phyloP scores from a whole-genome alignment of 2,888 invertebrate species.

The Aphodius sticticus region DNA sequence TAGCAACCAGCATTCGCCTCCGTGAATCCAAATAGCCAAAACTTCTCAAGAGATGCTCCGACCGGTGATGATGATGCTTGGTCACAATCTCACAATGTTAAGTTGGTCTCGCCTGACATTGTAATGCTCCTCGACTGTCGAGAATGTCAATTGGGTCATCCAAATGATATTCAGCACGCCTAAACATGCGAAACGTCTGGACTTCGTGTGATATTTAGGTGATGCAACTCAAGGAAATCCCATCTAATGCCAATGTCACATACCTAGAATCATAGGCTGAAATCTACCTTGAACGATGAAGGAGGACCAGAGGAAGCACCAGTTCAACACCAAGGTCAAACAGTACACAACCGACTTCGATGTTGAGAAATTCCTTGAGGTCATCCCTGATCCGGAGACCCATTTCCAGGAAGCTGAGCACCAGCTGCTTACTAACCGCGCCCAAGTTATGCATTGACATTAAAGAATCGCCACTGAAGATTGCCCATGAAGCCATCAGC shows the following conservation, averaged over 20 bases:
- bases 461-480: background rate
- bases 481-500: background rate
- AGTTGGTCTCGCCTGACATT: no score
- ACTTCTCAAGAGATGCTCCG: no score
- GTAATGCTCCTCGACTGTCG: no score
- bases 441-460: background rate
- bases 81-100: no score
- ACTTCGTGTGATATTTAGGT: conserved; percentile 49
- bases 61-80: no score
- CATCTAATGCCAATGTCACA: conserved; percentile 40
- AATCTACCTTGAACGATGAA: conserved; percentile 32
- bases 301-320: conserved; percentile 45
- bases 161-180: background rate
- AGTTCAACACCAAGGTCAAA: conserved; percentile 55
- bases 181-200: conserved; percentile 49
- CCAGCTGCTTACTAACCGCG: conserved; percentile 12
- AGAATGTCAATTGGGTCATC: no score
- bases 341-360: conserved; percentile 60
- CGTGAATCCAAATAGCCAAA: no score
- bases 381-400: conserved; percentile 60
- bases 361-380: conserved; percentile 58
- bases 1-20: no score
- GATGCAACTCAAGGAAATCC: conserved; percentile 46
- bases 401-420: conserved; percentile 50
- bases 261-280: conserved; percentile 33